Base-by-base conservation (phyloP, 2,888 invertebrate genomes). In the Ornithoptera priamus region DNA sequence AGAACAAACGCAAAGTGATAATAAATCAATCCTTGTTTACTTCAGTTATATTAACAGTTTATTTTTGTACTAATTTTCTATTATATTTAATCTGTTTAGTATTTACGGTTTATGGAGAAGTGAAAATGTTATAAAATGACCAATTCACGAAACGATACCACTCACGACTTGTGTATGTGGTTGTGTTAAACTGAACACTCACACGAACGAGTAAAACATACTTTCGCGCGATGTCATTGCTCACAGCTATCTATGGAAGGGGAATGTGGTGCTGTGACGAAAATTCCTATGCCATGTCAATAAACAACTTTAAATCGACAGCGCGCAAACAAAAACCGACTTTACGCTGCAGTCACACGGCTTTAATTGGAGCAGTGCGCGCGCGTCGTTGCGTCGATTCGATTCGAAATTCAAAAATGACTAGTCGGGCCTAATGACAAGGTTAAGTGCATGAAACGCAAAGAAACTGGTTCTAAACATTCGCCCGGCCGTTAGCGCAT, bases 381-480 rank as follows among this genome's bases (percentile, higher is more conserved):
- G 22, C 3, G 15, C 68, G 66, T 50, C 71, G 66, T 74, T 76
- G 75, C 62, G 74, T 66, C 74, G 69, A 68, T 71, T 65, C 63
- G 36, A 72, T 72, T 75, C 71, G 70, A 73, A 78, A 74, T 75
- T 76, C 73, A 78, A 75, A 78, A 80, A 78, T 77, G 77, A 79
- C 78, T 78, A 78, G 78, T 73, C 74, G 77, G 71, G 77, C 75
- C 78, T 80, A 80, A 80, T 80, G 80, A 80, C 80, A 80, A 80
- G 80, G 80, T 80, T 80, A 78, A 77, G 77, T 78, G 77, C 77
- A 79, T 77, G 79, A 79, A 78, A 80, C 78, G 78, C 76, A 77
- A 78, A 79, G 80, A 78, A 80, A 80, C 80, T 77, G 78, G 80
- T 80, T 80, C 77, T 77, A 75, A 78, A 78, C 77, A 78, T 77